Base-by-base conservation (phyloP, 2,113 vertebrate genomes). In the Archilochus colubris region DNA sequence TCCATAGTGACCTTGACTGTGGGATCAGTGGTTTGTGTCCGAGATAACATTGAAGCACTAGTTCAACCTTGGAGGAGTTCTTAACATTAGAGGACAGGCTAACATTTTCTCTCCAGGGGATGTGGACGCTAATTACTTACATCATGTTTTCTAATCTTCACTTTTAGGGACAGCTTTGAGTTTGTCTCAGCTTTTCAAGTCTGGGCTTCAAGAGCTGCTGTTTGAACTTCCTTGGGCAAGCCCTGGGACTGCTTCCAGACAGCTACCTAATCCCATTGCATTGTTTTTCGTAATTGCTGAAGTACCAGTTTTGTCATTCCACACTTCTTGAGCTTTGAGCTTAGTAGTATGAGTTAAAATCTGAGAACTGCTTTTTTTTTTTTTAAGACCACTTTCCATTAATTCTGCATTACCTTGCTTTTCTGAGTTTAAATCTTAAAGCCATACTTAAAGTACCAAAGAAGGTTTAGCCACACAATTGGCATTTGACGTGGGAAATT, bases 401-500 rank as follows among this genome's bases (percentile, higher is more conserved):
- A 93, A 90, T 86, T 94, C 82, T 84, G 79, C 36, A 73, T 75
- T 90, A 81, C 73, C 12, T 94, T 73, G 72, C 64, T 33, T 8
- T 93, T 68, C 68, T 24, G 61, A 85, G 53, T 86, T 88, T 86
- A 67, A 95, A 89, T 88, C 87, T 86, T 86, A 53, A 85, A 95
- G 79, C 82, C 1, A 0, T 78, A 79, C 59, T 85, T 90, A 43
- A 83, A 81, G 67, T 64, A 63, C 78, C 85, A 87, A 91, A 86
- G 88, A 84, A 92, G 75, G 55, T 94, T 92, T 91, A 94, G 91
- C 80, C 72, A 73, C 55, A 64, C 77, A 91, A 67, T 80, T 91
- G 68, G 59, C 18, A 27, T 84, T 91, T 84, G 93, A 50, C 69
- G 75, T 27, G 58, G 66, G 86, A 68, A 84, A 75, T 88, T 64